phyloP scores from a whole-genome alignment of 2,113 vertebrate species.

The Hydrolagus affinis region DNA sequence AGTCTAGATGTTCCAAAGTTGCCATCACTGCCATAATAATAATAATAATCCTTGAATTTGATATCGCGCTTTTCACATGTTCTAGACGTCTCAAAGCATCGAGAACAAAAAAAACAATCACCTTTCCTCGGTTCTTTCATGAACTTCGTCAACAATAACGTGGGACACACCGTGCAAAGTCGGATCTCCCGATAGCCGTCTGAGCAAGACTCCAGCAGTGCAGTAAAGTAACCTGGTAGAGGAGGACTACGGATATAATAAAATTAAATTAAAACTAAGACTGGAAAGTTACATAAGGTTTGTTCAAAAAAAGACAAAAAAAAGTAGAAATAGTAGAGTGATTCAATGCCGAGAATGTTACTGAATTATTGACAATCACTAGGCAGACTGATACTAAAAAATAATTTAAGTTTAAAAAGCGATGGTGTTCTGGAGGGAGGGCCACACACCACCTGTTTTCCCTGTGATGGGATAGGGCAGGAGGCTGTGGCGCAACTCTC shows the following conservation, averaged over 20 bases:
- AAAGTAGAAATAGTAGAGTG: too few species aligned
- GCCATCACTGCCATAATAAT: neutral
- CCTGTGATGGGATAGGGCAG: too few species aligned
- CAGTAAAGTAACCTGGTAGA: conserved; percentile 88
- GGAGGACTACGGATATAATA: conserved; percentile 58
- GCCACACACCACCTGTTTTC: too few species aligned
- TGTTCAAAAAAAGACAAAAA: neutral
- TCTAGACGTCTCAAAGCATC: too few species aligned
- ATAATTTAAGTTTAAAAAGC: too few species aligned
- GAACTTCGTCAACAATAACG: conserved; percentile 90
- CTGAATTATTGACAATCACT: too few species aligned
- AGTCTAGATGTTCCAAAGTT: neutral
- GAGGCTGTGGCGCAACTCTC: too few species aligned
- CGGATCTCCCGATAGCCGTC: conserved; percentile 77
- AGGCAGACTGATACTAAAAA: too few species aligned
- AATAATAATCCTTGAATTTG: too few species aligned
- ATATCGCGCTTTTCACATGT: too few species aligned
- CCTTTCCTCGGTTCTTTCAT: conserved; percentile 95
- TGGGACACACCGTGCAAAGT: conserved; percentile 74
- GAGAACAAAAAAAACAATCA: conserved; percentile 43
- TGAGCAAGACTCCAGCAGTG: conserved; percentile 83
- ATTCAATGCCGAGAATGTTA: too few species aligned
- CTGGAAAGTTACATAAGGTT: neutral
- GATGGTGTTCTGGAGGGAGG: too few species aligned
- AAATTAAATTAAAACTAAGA: neutral